Evolutionary conservation across 2,888 invertebrate species (phyloP).

Genomic region (Penaeus monodon): DNA sequence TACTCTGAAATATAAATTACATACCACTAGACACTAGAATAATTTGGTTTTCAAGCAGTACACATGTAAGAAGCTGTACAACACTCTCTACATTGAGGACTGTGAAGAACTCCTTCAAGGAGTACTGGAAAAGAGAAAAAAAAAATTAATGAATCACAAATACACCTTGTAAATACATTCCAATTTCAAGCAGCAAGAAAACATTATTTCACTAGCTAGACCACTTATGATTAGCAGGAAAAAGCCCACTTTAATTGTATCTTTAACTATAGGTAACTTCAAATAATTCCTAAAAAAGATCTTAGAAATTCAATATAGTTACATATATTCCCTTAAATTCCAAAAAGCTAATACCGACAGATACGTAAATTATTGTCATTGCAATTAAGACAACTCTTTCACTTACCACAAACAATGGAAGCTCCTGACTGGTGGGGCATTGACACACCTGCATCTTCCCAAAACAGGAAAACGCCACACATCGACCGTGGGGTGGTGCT

Average conservation of each 20-base stretch:
- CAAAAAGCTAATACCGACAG: too few species aligned
- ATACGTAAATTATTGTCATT: not conserved
- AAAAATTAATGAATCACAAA: not conserved
- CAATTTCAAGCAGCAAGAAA: too few species aligned
- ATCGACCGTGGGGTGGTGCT: slow-evolving; percentile 83
- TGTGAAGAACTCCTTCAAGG: slow-evolving; percentile 87
- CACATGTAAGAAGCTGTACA: slow-evolving; percentile 92
- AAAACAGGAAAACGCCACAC: slow-evolving; percentile 75
- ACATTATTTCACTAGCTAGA: too few species aligned
- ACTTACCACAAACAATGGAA: slow-evolving; percentile 86
- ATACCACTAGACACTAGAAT: slow-evolving; percentile 90
- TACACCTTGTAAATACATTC: too few species aligned
- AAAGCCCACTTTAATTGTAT: too few species aligned
- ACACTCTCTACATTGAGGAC: slow-evolving; percentile 92
- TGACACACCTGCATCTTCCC: slow-evolving; percentile 70
- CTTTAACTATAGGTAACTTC: too few species aligned
- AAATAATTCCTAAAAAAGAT: too few species aligned
- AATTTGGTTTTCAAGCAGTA: slow-evolving; percentile 96
- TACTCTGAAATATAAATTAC: slow-evolving; percentile 12
- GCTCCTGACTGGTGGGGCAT: slow-evolving; percentile 84
- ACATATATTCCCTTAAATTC: too few species aligned
- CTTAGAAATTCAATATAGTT: too few species aligned
- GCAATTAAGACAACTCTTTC: not conserved
- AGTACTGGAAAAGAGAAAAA: slow-evolving; percentile 74
- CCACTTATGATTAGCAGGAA: too few species aligned